Percentiles rank a stretch among this genome's conserved stretches.
Conservation (phyloP, 1,140 invertebrate species). For the Drosophila watanabei region DNA sequence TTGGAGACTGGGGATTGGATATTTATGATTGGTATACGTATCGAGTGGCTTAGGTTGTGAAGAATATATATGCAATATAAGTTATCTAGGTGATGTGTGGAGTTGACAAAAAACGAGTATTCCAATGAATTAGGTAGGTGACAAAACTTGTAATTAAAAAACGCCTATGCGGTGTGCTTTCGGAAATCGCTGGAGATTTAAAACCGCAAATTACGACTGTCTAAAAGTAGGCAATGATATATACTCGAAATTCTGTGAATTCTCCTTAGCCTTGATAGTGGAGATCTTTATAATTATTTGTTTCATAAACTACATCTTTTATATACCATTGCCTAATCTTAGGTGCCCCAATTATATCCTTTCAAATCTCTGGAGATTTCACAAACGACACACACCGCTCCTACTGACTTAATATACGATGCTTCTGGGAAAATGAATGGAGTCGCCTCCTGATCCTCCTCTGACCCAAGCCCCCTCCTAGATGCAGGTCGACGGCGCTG, state of each 20-base stretch:
- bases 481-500: constrained; percentile 69
- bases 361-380: constrained; percentile 22
- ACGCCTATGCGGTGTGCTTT: constrained; percentile 1
- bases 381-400: neutral
- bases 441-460: neutral
- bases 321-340: neutral
- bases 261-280: neutral
- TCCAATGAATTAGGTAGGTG: constrained; percentile 38
- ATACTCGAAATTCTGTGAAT: neutral
- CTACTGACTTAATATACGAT: constrained; percentile 38
- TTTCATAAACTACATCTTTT: neutral
- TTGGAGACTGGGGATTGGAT: constrained; percentile 31
- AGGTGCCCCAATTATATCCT: neutral
- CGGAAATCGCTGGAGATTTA: neutral
- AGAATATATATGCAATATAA: constrained; percentile 48
- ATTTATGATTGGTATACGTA: constrained; percentile 49
- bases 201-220: neutral
- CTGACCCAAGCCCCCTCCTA: constrained; percentile 35
- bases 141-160: constrained; percentile 32
- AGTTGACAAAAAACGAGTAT: constrained; percentile 49
- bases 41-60: constrained; percentile 44
- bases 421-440: constrained; percentile 28
- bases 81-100: constrained; percentile 43
- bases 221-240: neutral
- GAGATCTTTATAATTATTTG: neutral